phyloP scores from a whole-genome alignment of 1,140 invertebrate genomes.

The Lepidurus apus region DNA sequence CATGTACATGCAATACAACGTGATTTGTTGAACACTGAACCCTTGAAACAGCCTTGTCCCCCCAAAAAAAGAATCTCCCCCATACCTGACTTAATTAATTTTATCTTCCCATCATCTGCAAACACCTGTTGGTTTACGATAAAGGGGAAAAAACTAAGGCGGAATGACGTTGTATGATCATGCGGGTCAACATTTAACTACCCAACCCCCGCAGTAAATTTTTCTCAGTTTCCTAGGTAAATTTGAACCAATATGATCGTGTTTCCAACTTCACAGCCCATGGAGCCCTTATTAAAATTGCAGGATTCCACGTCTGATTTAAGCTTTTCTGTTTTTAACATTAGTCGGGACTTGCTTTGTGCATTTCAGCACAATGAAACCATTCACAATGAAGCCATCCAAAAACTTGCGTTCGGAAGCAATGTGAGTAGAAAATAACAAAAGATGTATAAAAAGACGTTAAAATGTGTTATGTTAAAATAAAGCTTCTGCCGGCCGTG shows the following conservation, averaged over 20 bases:
- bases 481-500: background rate
- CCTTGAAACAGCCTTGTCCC: background rate
- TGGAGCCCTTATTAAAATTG: background rate
- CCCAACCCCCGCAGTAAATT: background rate
- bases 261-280: background rate
- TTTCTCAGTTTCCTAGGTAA: constrained; percentile 13
- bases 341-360: background rate
- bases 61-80: background rate
- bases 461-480: background rate
- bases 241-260: background rate
- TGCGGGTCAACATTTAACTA: background rate
- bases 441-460: background rate
- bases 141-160: background rate
- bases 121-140: constrained; percentile 5
- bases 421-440: background rate
- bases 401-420: background rate
- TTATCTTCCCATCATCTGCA: background rate
- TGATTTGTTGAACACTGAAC: background rate
- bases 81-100: background rate
- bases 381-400: background rate
- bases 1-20: constrained; percentile 19
- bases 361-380: background rate
- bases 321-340: background rate
- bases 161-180: background rate
- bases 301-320: background rate